Evolutionary conservation across 2,797 vertebrate genomes (phyloP).

Genomic region (Discoglossus pictus): DNA sequence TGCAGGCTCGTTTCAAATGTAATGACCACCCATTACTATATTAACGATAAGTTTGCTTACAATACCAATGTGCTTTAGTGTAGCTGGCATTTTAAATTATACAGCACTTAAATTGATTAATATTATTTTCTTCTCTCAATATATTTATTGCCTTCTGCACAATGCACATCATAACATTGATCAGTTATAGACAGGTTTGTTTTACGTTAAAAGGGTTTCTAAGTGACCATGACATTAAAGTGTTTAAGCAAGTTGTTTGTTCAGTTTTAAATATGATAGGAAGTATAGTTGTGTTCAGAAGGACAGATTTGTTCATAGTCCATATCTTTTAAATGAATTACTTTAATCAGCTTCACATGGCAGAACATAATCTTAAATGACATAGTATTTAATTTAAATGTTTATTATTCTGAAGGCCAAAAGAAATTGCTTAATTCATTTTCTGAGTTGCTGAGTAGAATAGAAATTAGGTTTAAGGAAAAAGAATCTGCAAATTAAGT

Average conservation of each 20-base stretch:
- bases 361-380: slow-evolving; percentile 70
- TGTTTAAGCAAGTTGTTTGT: slow-evolving; percentile 59
- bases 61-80: too few species aligned
- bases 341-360: slow-evolving; percentile 68
- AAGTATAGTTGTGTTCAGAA: slow-evolving; percentile 66
- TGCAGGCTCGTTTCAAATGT: too few species aligned
- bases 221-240: slow-evolving; percentile 62
- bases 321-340: slow-evolving; percentile 65
- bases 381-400: slow-evolving; percentile 63
- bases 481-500: slow-evolving; percentile 32
- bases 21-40: too few species aligned
- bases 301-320: slow-evolving; percentile 62
- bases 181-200: slow-evolving; percentile 29
- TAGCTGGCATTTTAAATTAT: too few species aligned
- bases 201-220: slow-evolving; percentile 57
- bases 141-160: too few species aligned
- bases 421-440: slow-evolving; percentile 60
- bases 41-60: too few species aligned
- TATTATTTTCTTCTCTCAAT: too few species aligned
- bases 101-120: too few species aligned
- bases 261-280: slow-evolving; percentile 68
- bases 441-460: slow-evolving; percentile 49
- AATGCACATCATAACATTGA: slow-evolving; percentile 22
- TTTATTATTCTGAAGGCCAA: slow-evolving; percentile 60
- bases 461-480: slow-evolving; percentile 49